Base-by-base conservation (phyloP, 2,797 vertebrate genomes). In the Chaetophractus vellerosus region DNA sequence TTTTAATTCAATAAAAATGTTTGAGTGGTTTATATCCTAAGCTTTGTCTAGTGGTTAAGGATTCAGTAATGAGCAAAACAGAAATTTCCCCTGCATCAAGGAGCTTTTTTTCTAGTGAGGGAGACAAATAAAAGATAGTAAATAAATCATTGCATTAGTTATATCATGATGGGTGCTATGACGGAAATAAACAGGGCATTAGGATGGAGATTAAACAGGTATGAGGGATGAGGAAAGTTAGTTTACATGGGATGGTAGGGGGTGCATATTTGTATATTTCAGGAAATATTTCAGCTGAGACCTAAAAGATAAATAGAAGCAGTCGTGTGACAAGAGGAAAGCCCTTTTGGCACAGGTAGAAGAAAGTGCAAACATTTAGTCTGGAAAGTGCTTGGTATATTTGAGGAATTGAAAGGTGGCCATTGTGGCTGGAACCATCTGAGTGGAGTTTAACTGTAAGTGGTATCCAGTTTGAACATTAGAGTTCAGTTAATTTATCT, bases 371-470 rank as follows among this genome's bases (percentile, higher is more conserved):
- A 71, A 71, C 26, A 38, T 21, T 72, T 12, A 6, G 4, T 72
- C 24, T 45, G 23, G 69, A 45, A 14, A 14, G 31, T 8, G 18
- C 48, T 31, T 57, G 61, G 14, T 68, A 2, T 31, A 75, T 41
- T 55, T 75, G 74, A 76, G 63, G 69, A 93, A 83, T 7, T 24
- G 50, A 81, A 96, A 91, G 48, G 8, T 66, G 26, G 18, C 6
- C 21, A 7, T 6, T 84, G 38, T 57, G n/a, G 6, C 12, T 33
- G 19, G 45, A 94, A 69, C 38, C 31, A 89, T 45, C 12, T 82
- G 14, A 63, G 7, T n/a, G 23, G 68, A 90, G 63, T 83, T 31
- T 52, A 50, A 52, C 6, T 80, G 3, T 61, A 90, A 24, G 26
- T n/a, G 1, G 59, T 66, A 5, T 55, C 12, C n/a, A 48, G 9